These are phyloP conservation scores for Mystacornis crossleyi DNA, from an alignment of 2,113 vertebrate genomes.

Conservation along the genomic window DNA sequence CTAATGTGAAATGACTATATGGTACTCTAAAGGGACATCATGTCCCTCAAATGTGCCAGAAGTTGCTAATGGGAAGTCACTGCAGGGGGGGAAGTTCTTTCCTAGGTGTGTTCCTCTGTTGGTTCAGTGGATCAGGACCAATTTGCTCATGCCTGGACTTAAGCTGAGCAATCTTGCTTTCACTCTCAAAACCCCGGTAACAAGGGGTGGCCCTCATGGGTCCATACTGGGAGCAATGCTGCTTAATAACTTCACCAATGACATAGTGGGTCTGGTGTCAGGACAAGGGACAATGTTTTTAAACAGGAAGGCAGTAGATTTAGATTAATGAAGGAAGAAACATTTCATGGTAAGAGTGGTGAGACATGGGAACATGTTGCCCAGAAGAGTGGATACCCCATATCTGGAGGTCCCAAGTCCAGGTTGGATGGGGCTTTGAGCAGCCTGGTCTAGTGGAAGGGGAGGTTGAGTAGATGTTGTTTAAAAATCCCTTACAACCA, in stretches of 20 bases:
- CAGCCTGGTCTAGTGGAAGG: not conserved
- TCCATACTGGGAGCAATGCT: not conserved
- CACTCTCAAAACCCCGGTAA: not conserved
- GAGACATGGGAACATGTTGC: not conserved
- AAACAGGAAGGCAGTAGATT: not conserved
- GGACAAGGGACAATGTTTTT: not conserved
- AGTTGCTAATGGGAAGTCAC: not conserved
- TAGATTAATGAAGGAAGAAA: not conserved
- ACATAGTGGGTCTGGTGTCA: not conserved
- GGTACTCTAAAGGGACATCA: not conserved
- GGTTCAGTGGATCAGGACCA: not conserved
- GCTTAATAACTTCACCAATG: not conserved
- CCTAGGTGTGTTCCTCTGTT: not conserved
- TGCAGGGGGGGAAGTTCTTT: not conserved
- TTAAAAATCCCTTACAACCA: not conserved
- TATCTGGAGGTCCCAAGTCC: not conserved
- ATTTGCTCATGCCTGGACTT: not conserved
- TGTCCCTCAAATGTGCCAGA: not conserved
- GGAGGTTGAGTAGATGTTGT: not conserved
- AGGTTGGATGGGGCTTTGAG: not conserved
- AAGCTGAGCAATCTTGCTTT: not conserved
- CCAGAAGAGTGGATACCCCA: not conserved
- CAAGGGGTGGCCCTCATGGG: not conserved
- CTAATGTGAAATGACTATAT: not conserved
- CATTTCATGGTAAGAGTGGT: accelerated